These are phyloP conservation scores for Entomyzon cyanotis DNA, from an alignment of 2,113 vertebrate species.

Conservation along the genomic window DNA sequence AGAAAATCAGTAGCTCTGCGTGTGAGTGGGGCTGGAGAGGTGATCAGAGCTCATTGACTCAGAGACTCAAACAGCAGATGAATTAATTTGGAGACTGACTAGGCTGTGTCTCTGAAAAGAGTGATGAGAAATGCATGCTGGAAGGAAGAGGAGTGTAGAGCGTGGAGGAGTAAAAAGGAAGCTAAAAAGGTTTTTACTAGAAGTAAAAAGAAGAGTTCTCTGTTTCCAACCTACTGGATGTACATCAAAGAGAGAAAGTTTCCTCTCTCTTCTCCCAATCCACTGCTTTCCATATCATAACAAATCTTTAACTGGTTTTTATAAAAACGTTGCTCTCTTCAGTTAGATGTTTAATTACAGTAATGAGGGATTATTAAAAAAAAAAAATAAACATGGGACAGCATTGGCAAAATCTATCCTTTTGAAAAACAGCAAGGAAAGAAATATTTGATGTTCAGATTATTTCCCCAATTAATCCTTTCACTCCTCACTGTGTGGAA, in stretches of 20 bases:
- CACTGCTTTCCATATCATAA: neutral
- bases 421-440: neutral
- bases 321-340: neutral
- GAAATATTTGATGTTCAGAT: neutral
- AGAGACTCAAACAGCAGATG: neutral
- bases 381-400: neutral
- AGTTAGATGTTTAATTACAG: neutral
- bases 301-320: neutral
- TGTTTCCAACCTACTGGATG: neutral
- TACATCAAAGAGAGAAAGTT: neutral
- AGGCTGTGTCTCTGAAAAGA: neutral
- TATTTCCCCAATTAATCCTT: neutral
- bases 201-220: neutral
- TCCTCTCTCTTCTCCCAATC: neutral
- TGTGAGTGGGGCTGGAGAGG: neutral
- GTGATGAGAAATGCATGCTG: neutral
- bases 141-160: neutral
- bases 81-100: neutral
- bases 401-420: neutral
- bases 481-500: neutral
- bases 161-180: neutral
- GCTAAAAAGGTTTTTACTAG: no score
- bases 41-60: neutral
- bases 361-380: neutral
- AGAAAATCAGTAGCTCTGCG: fast-evolving